Conservation (phyloP, 2,113 vertebrate genomes). For the Rhabdomys dilectus region DNA sequence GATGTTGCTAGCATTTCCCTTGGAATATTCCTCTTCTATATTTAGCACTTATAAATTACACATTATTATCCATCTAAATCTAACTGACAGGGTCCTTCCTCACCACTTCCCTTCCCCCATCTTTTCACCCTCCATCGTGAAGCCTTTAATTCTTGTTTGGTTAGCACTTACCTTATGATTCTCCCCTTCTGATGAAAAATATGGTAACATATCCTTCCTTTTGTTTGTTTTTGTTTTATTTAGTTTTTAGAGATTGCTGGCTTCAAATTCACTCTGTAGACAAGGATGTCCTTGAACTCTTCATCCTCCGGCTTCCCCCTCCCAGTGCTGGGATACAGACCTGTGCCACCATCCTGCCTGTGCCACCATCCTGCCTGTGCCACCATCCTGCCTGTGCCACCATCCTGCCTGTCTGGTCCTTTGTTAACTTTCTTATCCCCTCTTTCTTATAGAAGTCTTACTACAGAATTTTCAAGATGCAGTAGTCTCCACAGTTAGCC, state of each 20-base stretch:
- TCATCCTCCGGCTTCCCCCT: neutral
- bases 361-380: too few relatives aligned
- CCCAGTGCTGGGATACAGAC: too few relatives aligned
- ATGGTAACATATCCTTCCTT: neutral
- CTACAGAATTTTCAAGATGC: neutral
- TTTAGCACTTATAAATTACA: neutral
- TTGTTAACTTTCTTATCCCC: neutral
- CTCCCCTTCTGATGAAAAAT: neutral
- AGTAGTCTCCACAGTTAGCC: neutral
- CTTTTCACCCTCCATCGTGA: neutral
- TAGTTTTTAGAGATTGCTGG: neutral
- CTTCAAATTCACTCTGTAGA: neutral
- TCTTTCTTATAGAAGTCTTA: neutral
- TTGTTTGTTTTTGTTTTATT: neutral
- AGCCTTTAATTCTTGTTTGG: neutral
- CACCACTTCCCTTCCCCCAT: neutral
- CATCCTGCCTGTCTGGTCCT: neutral
- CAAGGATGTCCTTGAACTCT: neutral
- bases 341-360: neutral
- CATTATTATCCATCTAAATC: neutral
- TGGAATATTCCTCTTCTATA: neutral
- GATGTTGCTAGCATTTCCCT: neutral
- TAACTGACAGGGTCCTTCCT: neutral
- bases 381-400: too few relatives aligned
- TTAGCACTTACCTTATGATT: neutral